Evolutionary conservation across 2,113 vertebrate species (phyloP).

Genomic region (Chionomys nivalis): DNA sequence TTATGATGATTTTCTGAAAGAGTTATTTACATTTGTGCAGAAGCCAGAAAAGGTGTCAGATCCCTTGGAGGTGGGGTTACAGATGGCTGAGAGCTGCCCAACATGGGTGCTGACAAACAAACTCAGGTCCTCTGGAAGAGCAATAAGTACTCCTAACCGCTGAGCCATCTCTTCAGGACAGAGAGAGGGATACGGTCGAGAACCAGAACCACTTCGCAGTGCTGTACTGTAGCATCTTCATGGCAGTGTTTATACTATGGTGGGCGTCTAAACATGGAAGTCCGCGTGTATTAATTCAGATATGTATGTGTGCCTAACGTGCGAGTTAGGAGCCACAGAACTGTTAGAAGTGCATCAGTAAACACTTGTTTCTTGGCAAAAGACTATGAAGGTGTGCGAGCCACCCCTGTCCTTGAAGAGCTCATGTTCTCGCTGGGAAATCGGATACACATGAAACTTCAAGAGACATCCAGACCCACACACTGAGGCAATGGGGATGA

Average conservation of each 20-base stretch:
- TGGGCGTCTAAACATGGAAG: background rate
- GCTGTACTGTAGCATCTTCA: background rate
- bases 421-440: background rate
- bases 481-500: no score
- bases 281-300: background rate
- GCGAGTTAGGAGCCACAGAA: background rate
- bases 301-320: background rate
- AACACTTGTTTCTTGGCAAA: conserved; percentile 33
- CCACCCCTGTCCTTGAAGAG: background rate
- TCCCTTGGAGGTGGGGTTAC: background rate
- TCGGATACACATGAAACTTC: background rate
- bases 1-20: background rate
- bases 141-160: background rate
- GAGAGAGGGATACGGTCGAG: background rate
- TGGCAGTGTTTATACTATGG: background rate
- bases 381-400: background rate
- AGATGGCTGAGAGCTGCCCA: background rate
- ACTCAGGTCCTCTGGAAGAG: background rate
- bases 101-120: no score
- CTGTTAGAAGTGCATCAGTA: background rate
- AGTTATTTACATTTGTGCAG: background rate
- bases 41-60: background rate
- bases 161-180: background rate
- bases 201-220: background rate
- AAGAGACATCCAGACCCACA: background rate